Conservation (phyloP, 1,140 invertebrate genomes). For the Neodiprion fabricii region DNA sequence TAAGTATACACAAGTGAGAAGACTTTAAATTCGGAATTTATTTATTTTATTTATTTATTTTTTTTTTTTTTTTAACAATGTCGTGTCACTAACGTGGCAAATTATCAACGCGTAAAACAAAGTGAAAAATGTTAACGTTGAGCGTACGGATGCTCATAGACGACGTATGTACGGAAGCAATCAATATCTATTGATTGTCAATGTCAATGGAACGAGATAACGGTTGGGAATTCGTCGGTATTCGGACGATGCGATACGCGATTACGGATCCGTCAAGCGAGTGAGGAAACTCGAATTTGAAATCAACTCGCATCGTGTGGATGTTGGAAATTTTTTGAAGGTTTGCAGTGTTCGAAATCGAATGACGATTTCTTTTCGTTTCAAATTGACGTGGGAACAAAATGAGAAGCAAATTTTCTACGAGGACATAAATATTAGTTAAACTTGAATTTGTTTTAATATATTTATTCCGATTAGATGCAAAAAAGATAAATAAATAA, state of each 20-base stretch:
- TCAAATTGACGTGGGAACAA: background rate
- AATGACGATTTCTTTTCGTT: too few relatives aligned
- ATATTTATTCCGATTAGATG: background rate
- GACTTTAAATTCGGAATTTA: too few relatives aligned
- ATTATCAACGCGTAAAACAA: background rate
- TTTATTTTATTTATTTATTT: too few relatives aligned
- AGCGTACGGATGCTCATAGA: background rate
- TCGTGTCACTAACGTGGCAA: background rate
- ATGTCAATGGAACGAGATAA: background rate
- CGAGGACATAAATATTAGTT: background rate
- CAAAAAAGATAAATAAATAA: background rate
- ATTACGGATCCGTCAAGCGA: background rate
- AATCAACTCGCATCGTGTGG: too few relatives aligned
- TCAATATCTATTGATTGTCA: background rate
- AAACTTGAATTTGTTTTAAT: too few relatives aligned
- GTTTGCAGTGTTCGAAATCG: too few relatives aligned
- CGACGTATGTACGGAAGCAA: too few relatives aligned
- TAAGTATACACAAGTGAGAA: too few relatives aligned
- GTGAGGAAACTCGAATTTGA: too few relatives aligned
- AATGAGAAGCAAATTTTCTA: background rate
- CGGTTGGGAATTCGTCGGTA: background rate
- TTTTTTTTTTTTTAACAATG: background rate
- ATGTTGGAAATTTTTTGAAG: too few relatives aligned
- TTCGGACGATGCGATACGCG: background rate
- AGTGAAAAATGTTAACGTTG: background rate